A percentile compares a stretch with the other conserved stretches of the same genome.
These are phyloP conservation scores for Grallaria varia DNA, from an alignment of 2,113 vertebrate genomes.

Conservation along the genomic window DNA sequence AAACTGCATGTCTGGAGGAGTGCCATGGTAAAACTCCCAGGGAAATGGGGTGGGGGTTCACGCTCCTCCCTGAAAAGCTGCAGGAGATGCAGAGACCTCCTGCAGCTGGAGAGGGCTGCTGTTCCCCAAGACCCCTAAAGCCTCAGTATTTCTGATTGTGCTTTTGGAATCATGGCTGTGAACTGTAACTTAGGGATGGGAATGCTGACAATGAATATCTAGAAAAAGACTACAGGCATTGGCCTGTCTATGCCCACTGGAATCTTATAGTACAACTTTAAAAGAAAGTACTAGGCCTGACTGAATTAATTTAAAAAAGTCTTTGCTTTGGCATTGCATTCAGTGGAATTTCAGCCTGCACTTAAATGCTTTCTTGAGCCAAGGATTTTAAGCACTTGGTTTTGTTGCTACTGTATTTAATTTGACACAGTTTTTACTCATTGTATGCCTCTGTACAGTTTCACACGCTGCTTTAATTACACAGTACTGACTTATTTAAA, in stretches of 20 bases:
- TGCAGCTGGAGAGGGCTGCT: neutral
- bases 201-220: neutral
- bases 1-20: neutral
- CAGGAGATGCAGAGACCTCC: neutral
- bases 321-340: neutral
- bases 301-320: conserved; percentile 11
- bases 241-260: neutral
- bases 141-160: neutral
- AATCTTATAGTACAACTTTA: neutral
- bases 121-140: neutral
- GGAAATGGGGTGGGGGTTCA: neutral
- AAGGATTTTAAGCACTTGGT: conserved; percentile 4
- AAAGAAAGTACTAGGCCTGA: neutral
- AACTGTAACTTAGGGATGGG: neutral
- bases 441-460: neutral
- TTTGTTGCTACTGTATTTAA: conserved; percentile 36
- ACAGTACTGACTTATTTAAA: conserved; percentile 58
- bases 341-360: neutral
- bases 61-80: neutral
- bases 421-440: conserved; percentile 52
- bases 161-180: neutral
- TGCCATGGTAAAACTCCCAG: neutral
- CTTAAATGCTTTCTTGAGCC: neutral
- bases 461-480: conserved; percentile 37
- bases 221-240: neutral